Conservation (phyloP, 2,113 vertebrate species). For the Menura novaehollandiae region DNA sequence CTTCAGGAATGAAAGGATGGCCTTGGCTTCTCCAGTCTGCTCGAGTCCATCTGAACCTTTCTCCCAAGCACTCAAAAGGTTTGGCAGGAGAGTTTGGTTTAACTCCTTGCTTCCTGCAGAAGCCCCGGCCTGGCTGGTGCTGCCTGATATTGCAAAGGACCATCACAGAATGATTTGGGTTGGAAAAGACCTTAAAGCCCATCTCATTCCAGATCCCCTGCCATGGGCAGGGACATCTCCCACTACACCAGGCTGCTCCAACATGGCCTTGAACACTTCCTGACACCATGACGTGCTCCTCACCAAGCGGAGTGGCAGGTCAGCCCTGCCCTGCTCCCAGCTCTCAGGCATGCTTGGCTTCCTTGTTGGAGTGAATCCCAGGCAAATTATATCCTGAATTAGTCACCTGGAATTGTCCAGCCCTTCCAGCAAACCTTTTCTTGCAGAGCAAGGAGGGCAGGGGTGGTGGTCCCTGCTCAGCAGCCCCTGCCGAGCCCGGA, state of each 20-base stretch:
- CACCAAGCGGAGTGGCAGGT: fast-evolving
- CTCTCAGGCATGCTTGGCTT: not conserved
- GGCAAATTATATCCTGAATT: not conserved
- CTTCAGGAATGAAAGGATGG: not conserved
- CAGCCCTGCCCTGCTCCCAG: not conserved
- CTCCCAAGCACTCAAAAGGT: not conserved
- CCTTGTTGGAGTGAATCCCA: not conserved
- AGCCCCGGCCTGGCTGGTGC: not conserved
- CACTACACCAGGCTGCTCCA: not conserved
- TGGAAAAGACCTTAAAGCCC: not conserved
- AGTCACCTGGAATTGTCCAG: not conserved
- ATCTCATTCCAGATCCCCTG: not conserved
- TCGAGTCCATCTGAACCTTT: not conserved
- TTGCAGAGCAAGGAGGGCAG: not conserved
- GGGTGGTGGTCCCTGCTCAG: not conserved
- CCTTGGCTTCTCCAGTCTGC: not conserved
- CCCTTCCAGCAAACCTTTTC: not conserved
- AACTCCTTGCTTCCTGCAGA: not conserved
- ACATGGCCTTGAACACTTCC: not conserved
- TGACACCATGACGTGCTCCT: not conserved
- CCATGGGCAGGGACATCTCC: not conserved
- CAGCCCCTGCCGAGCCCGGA: not conserved
- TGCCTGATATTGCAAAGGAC: not conserved
- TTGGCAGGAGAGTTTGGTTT: not conserved
- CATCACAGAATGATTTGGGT: not conserved